Percentiles rank a stretch among this genome's conserved stretches.
Evolutionary conservation across 2,888 invertebrate genomes (phyloP).

Genomic region (Drosophila pullipes): DNA sequence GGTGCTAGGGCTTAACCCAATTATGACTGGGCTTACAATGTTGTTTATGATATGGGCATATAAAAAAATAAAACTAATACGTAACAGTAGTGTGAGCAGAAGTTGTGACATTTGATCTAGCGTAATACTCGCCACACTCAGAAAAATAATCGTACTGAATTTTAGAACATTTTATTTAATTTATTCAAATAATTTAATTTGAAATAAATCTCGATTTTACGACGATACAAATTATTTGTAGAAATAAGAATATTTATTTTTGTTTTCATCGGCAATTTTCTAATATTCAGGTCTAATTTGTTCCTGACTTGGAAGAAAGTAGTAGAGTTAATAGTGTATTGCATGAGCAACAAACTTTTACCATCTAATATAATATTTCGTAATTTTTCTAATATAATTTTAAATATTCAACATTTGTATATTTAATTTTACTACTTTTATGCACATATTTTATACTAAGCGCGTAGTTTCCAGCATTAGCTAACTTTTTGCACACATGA

Average conservation of each 20-base stretch:
- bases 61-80: neutral
- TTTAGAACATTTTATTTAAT: neutral
- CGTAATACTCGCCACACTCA: neutral
- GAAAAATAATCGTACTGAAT: neutral
- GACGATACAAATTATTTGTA: neutral
- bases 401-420: neutral
- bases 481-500: neutral
- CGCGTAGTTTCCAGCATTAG: neutral
- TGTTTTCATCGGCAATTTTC: neutral
- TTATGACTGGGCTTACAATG: slow-evolving; percentile 19
- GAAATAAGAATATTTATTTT: neutral
- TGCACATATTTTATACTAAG: neutral
- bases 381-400: neutral
- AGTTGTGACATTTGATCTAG: neutral
- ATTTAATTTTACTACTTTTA: neutral
- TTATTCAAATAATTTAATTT: neutral
- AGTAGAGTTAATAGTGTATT: fast-evolving
- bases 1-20: slow-evolving; percentile 13
- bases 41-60: neutral
- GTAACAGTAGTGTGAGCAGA: neutral
- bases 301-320: neutral
- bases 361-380: neutral
- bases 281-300: fast-evolving
- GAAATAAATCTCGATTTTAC: neutral
- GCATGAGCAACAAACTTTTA: fast-evolving